Percentiles rank a stretch among this genome's conserved stretches.
phyloP scores from a whole-genome alignment of 2,888 invertebrate genomes.

The Lamellibrachia satsuma region DNA sequence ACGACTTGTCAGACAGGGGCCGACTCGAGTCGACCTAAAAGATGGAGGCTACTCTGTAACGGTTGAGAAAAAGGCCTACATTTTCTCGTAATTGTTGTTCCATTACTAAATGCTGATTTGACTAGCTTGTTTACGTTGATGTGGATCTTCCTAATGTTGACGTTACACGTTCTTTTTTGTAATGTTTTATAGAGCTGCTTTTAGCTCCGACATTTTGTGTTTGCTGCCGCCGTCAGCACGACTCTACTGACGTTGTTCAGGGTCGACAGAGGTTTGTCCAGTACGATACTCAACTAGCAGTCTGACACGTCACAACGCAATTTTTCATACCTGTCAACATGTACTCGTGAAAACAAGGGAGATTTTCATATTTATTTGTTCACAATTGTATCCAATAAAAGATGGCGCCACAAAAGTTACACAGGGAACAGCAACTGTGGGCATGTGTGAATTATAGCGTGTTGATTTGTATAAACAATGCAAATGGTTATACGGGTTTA shows the following conservation, averaged over 20 bases:
- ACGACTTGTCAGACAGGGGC: too few relatives aligned
- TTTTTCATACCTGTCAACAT: neutral
- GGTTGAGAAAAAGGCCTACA: neutral
- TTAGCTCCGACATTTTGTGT: too few relatives aligned
- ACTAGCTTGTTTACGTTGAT: neutral
- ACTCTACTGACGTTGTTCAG: neutral
- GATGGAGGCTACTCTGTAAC: neutral
- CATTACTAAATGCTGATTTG: neutral
- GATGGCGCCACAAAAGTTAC: too few relatives aligned
- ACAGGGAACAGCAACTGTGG: too few relatives aligned
- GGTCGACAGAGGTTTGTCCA: neutral
- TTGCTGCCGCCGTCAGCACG: neutral
- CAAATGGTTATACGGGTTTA: neutral
- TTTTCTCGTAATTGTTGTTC: neutral
- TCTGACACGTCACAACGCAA: neutral
- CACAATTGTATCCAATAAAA: neutral
- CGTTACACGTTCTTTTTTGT: neutral
- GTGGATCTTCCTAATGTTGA: neutral
- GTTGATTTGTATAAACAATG: neutral
- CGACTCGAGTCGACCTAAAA: too few relatives aligned
- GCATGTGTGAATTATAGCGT: neutral
- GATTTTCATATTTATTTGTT: neutral
- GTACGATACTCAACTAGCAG: neutral
- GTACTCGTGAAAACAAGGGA: neutral
- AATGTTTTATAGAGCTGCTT: neutral